These are phyloP conservation scores for Notospermus geniculatus DNA, from an alignment of 1,140 invertebrate species.

Conservation along the genomic window DNA sequence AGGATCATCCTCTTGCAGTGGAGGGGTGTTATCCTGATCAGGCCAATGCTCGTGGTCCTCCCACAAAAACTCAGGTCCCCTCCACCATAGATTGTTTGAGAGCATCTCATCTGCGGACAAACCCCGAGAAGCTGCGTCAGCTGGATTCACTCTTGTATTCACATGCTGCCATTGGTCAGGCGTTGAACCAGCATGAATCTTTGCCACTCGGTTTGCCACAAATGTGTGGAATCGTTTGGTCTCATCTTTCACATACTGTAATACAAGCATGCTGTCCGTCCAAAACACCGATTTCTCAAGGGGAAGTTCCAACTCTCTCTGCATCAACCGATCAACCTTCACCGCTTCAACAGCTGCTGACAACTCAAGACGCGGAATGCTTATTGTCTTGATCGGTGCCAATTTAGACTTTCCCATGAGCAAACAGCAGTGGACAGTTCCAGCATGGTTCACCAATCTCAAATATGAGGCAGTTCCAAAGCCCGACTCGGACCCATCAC, in stretches of 20 bases:
- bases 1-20: too few species aligned
- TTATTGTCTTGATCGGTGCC: slow-evolving; percentile 21
- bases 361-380: slow-evolving; percentile 26
- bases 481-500: too few species aligned
- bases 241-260: slow-evolving; percentile 23
- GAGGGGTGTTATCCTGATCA: too few species aligned
- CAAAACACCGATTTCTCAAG: slow-evolving; percentile 20
- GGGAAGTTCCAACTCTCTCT: slow-evolving; percentile 12
- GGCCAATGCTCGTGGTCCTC: too few species aligned
- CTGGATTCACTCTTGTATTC: slow-evolving; percentile 18
- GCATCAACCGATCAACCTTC: slow-evolving; percentile 15
- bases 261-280: slow-evolving; percentile 19
- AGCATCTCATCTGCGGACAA: slow-evolving; percentile 15
- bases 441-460: slow-evolving; percentile 23
- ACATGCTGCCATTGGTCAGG: slow-evolving; percentile 24
- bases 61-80: too few species aligned
- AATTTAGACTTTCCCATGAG: slow-evolving; percentile 29
- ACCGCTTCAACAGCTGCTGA: slow-evolving; percentile 27
- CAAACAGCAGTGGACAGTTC: slow-evolving; percentile 21
- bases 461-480: too few species aligned
- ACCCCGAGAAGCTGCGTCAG: slow-evolving; percentile 26
- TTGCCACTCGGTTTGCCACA: slow-evolving; percentile 23
- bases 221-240: slow-evolving; percentile 25
- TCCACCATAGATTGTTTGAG: too few species aligned
- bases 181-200: slow-evolving; percentile 16